A percentile compares a stretch with the other conserved stretches of the same genome.
Conservation (phyloP, 92 coral and sea anemone genomes). For the Ricordea florida region DNA sequence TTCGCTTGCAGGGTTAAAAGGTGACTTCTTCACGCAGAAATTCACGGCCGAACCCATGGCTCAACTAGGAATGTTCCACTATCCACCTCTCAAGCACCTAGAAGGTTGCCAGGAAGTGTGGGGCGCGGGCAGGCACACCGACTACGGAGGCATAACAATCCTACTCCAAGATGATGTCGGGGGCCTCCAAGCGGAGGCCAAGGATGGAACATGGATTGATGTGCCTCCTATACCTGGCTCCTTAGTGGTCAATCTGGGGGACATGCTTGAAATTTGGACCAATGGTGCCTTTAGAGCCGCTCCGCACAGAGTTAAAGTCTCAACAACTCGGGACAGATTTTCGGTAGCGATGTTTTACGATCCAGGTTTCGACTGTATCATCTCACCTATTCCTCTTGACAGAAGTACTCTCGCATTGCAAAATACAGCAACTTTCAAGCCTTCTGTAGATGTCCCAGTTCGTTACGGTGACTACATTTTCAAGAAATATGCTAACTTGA, state of each 20-base stretch:
- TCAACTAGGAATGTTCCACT: slow-evolving; percentile 72
- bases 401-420: slow-evolving; percentile 54
- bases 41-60: slow-evolving; percentile 60
- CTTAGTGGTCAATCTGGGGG: slow-evolving; percentile 76
- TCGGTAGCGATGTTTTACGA: slow-evolving; percentile 80
- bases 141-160: slow-evolving; percentile 72
- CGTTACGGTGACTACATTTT: slow-evolving; percentile 68
- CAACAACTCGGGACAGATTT: slow-evolving; percentile 48
- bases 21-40: slow-evolving; percentile 53
- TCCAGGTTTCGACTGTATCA: slow-evolving; percentile 68
- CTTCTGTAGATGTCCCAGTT: slow-evolving; percentile 52
- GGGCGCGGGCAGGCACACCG: slow-evolving; percentile 81
- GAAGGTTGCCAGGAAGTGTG: slow-evolving; percentile 25
- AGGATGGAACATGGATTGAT: slow-evolving; percentile 69
- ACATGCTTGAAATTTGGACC: slow-evolving; percentile 82
- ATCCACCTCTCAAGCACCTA: slow-evolving; percentile 53
- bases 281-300: slow-evolving; percentile 73
- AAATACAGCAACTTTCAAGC: slow-evolving; percentile 9
- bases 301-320: slow-evolving; percentile 65
- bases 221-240: slow-evolving; percentile 77
- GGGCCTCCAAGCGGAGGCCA: slow-evolving; percentile 65
- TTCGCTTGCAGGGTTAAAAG: slow-evolving; percentile 52
- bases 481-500: slow-evolving; percentile 66
- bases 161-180: slow-evolving; percentile 85
- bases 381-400: slow-evolving; percentile 61